These are phyloP conservation scores for Bursaphelenchus mucronatus DNA, from an alignment of 1,140 invertebrate species.

Conservation along the genomic window DNA sequence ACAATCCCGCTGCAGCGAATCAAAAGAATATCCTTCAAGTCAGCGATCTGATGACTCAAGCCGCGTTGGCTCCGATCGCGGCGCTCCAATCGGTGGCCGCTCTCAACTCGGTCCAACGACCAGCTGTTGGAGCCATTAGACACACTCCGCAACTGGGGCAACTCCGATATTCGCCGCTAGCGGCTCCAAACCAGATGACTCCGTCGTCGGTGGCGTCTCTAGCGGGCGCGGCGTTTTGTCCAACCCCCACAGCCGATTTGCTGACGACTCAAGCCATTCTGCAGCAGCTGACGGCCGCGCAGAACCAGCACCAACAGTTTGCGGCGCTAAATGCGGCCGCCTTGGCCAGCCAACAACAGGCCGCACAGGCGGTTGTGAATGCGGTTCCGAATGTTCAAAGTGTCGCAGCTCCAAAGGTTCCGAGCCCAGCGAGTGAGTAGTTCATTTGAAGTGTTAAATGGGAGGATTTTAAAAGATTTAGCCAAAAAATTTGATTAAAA, in stretches of 20 bases:
- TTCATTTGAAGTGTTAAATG: too few relatives aligned
- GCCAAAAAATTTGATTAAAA: too few relatives aligned
- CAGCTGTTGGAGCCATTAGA: slow-evolving; percentile 69
- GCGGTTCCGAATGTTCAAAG: too few relatives aligned
- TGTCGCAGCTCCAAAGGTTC: too few relatives aligned
- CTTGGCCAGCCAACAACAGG: slow-evolving; percentile 22
- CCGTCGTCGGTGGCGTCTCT: slow-evolving; percentile 22
- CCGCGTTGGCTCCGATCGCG: slow-evolving; percentile 24
- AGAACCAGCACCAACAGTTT: slow-evolving; percentile 13
- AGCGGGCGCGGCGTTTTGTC: slow-evolving; percentile 5
- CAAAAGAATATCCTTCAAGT: slow-evolving; percentile 32
- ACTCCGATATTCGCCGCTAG: slow-evolving; percentile 82
- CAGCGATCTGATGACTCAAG: slow-evolving; percentile 62
- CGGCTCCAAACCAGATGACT: background rate
- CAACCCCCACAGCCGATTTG: slow-evolving; percentile 60
- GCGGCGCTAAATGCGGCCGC: slow-evolving; percentile 65
- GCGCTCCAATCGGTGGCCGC: slow-evolving; percentile 16
- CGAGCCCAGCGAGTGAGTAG: too few relatives aligned
- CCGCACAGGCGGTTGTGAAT: background rate
- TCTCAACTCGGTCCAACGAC: slow-evolving; percentile 65
- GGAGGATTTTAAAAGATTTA: too few relatives aligned
- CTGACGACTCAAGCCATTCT: slow-evolving; percentile 71
- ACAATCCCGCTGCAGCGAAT: slow-evolving; percentile 66
- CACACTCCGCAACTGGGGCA: slow-evolving; percentile 68
- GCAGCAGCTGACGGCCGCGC: slow-evolving; percentile 15